Base-by-base conservation (phyloP, 1,140 invertebrate species). In the Danaus plexippus region DNA sequence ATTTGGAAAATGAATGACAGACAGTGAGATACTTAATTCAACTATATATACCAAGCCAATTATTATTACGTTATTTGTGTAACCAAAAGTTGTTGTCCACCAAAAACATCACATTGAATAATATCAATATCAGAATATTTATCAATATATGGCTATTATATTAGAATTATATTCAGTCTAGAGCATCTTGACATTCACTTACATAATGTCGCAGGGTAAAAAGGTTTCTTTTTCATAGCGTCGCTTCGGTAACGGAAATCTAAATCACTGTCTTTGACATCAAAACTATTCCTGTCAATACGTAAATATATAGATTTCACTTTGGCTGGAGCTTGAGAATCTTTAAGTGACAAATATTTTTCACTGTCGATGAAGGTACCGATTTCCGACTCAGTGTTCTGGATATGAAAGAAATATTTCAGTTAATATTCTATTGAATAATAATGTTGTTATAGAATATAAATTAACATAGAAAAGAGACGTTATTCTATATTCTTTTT, bases 241-340 rank as follows among this genome's bases (percentile, higher is more conserved):
- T 88, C 86, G 61, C 81, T 87, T n/a, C 80, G 59, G 52, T 88
- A 88, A 59, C 85, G 71, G 45, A 81, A 88, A 57, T 87, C 87
- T 11, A 77, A 71, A 53, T 85, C 80, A 12, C 53, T 68, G n/a
- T 88, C 84, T 47, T 80, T 66, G 40, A 79, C 64, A 52, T 78
- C 56, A 2, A 77, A 51, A 1, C 58, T 44, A 41, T 78, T 73
- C 43, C 59, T 66, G 51, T 88, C 81, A 40, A 88, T 75, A 2
- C 71, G 64, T n/a, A 88, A 71, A 57, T 80, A 82, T 2, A 76
- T 54, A 3, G 67, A 68, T 50, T 70, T 77, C 0, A 70, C 61
- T 1, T 67, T 61, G 11, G 61, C 11, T 2, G 8, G 46, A 0
- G 63, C 13, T 11, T 54, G 22, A 7, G 57, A 53, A 22, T 80